Evolutionary conservation across 2,888 invertebrate genomes (phyloP), one percentile per base, ranked within the genome.

Genomic region (Spodoptera exigua): DNA sequence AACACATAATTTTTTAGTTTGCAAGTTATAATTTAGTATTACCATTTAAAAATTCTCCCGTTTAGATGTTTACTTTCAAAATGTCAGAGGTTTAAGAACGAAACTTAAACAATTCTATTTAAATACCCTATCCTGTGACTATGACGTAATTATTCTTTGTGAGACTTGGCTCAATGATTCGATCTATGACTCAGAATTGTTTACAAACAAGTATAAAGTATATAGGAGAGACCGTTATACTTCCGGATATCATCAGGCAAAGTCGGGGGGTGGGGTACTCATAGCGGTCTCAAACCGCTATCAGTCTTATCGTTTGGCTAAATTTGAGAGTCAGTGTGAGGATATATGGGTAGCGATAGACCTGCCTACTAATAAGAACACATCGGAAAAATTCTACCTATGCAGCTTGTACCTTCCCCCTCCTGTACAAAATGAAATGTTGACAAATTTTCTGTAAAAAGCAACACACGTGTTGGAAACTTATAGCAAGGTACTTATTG

Each of bases 191-290:
- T 16, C 48, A 1, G 63, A 65, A 48, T 21, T 65, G n/a, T 66
- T 63, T 48, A 44, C 52, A 32, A 39, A 55, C 12, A 14, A 55
- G 7, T 63, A 65, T 51, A 14, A 16, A 1, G 51, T 70, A 21
- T 65, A 62, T 34, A 70, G 70, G 39, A 53, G 65, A 18, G 70
- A 70, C 18, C 34, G 66, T 3, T 59, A 59, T 40, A 59, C 52
- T 5, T 52, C 59, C 14, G 45, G 40, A 5, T 44, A 45, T 34
- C 14, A 54, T 32, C 13, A 16, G 5, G 17, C 47, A 0, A 57
- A 44, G 14, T 49, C 51, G 5, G 72, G 72, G n/a, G 72, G 72
- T 9, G 69, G 69, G 2, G 72, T 70, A 7, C 40, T 67, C 13
- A 63, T 70, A 14, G 66, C 70, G 1, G 61, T 70, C 3, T 48